phyloP scores from a whole-genome alignment of 2,113 vertebrate species.

The Bos javanicus region DNA sequence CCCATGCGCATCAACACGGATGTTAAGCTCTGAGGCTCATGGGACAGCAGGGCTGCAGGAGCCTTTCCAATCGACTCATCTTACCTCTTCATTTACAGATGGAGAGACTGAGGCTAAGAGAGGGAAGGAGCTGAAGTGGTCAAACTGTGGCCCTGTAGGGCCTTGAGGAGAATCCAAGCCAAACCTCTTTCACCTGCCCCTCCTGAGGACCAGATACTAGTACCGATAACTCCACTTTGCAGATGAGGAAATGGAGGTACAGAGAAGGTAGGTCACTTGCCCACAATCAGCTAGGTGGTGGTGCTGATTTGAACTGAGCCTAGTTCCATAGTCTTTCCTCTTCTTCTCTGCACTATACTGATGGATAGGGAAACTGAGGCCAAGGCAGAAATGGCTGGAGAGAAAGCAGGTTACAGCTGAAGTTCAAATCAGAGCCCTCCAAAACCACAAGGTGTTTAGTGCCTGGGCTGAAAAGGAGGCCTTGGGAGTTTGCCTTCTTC shows the following conservation, averaged over 20 bases:
- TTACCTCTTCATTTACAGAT: background rate
- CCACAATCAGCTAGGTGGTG: background rate
- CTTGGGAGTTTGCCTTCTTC: conserved; percentile 50
- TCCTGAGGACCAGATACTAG: background rate
- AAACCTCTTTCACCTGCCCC: background rate
- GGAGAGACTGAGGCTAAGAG: background rate
- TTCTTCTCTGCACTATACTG: background rate
- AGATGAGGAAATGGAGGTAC: background rate
- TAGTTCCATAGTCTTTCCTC: background rate
- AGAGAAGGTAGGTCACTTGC: background rate
- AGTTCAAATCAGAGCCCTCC: background rate
- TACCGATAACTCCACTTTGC: background rate
- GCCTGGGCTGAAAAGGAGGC: background rate
- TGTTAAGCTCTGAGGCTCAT: background rate
- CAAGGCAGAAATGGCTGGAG: background rate
- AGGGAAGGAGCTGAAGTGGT: background rate
- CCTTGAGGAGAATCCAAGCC: background rate
- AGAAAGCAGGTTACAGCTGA: background rate
- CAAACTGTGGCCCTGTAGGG: background rate
- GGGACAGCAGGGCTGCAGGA: background rate
- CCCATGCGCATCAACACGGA: background rate
- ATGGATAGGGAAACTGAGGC: conserved; percentile 23
- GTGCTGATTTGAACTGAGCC: background rate
- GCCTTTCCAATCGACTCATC: background rate
- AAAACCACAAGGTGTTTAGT: background rate